Evolutionary conservation across 2,113 vertebrate species (phyloP), one percentile per base, ranked within the genome.

Genomic region (Dolichallabes microphthalmus): DNA sequence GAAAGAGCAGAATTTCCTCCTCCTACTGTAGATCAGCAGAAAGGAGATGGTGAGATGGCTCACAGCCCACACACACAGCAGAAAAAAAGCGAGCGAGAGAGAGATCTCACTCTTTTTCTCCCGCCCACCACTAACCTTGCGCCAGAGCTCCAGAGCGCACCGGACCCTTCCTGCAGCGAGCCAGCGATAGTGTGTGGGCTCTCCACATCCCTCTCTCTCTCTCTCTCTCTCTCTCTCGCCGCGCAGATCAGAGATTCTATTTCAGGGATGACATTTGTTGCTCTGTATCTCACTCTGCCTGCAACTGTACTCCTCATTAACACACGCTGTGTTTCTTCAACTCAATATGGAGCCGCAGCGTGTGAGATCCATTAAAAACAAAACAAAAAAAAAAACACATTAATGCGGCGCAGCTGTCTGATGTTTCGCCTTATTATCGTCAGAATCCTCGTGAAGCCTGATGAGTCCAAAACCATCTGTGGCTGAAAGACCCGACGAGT

Each of bases 11-110:
- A 61, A 75, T 78, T 30, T 35, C 80, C 39, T 76, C n/a, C 74
- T 88, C n/a, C n/a, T 83, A n/a, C n/a, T n/a, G n/a, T n/a, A 68
- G 15, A 81, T 71, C 30, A 50, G 75, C 27, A 74, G 80, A 79
- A 75, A 85, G 45, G 27, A 85, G 74, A 39, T 50, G 50, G 63
- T 35, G 55, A 71, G 84, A 83, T 83, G 83, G 82, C 64, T 60
- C 32, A 50, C 85, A 60, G 68, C 87, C 84, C 87, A 88, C 84
- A 88, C 84, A 83, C 85, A 68, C 82, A 76, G 57, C 52, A 63
- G 45, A 39, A 32, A 85, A 39, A 32, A 85, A 85, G 32, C 79
- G 30, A 45, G 69, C 75, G 20, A 75, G 58, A 63, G 82, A 87
- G 57, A 80, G 66, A 74, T 75, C 50, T 60, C 55, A 2, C 69